Evolutionary conservation across 2,113 vertebrate species (phyloP), one percentile per base, ranked within the genome.

Genomic region (Scopus umbretta): DNA sequence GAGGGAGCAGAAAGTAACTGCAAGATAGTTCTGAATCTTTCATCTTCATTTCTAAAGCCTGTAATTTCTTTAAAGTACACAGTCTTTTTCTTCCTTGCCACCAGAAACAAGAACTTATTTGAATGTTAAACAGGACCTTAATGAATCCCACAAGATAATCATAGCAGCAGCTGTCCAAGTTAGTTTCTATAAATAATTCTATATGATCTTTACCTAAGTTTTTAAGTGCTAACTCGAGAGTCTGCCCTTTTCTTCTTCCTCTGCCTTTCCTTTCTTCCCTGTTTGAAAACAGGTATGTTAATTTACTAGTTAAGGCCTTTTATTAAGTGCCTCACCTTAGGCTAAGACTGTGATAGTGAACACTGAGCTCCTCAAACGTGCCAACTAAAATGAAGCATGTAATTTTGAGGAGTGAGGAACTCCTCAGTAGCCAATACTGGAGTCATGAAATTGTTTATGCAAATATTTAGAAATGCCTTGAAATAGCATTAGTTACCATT

Each of bases 181-280:
- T 97, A 97, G 94, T 95, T 95, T 97, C 95, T 94, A 62, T 96
- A 68, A 97, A 97, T 96, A 97, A 96, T 97, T 96, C 97, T 92
- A 43, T 93, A 92, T 97, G 93, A 94, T 97, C 84, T 87, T 92
- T 90, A 71, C 66, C 83, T 76, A 90, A 34, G 50, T 87, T 96
- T 96, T 94, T 85, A 97, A 96, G 92, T 84, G 59, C 66, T 86
- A 92, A 58, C 40, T 91, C 3, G 0, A 61, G 86, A 96, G 58
- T 75, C 70, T 85, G 59, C 75, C 66, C 84, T 80, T 83, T 82
- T 87, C 42, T 90, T 91, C 61, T 23, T 94, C 59, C 42, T 43
- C 42, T 43, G 42, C 42, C 42, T 43, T 43, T 43, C 42, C 42
- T 43, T 43, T 43, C 42, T 43, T 43, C 42, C 58, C 49, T 23